Evolutionary conservation across 2,113 vertebrate species (phyloP).

Genomic region (Dendrocopos noguchii): DNA sequence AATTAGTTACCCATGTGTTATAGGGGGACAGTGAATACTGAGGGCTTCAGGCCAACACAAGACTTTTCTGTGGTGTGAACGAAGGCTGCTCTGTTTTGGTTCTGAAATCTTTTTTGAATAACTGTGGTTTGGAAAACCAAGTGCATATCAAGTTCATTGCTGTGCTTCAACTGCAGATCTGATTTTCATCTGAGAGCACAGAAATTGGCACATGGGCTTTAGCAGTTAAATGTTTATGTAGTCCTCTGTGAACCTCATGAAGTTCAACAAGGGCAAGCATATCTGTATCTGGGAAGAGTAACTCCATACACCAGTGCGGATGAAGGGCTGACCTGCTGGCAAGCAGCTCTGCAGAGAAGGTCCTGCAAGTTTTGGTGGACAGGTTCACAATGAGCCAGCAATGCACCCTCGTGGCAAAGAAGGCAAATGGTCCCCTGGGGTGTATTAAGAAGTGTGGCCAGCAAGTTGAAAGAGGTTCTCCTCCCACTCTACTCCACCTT

Average conservation of each 20-base stretch:
- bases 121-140: slow-evolving; percentile 40
- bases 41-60: neutral
- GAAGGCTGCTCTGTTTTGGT: neutral
- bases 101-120: neutral
- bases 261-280: too few species aligned
- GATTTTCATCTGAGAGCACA: neutral
- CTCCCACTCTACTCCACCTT: too few species aligned
- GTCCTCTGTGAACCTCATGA: neutral
- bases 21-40: neutral
- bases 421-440: too few species aligned
- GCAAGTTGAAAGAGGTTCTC: too few species aligned
- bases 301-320: too few species aligned
- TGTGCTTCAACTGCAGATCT: neutral
- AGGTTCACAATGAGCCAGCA: too few species aligned
- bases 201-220: neutral
- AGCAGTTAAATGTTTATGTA: neutral
- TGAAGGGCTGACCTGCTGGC: too few species aligned
- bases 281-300: too few species aligned
- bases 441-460: too few species aligned
- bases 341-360: too few species aligned
- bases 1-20: neutral
- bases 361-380: too few species aligned
- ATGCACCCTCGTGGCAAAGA: too few species aligned
- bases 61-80: neutral
- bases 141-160: neutral